phyloP scores from a whole-genome alignment of 2,888 invertebrate species.

The Cosmorhoe ocellata region DNA sequence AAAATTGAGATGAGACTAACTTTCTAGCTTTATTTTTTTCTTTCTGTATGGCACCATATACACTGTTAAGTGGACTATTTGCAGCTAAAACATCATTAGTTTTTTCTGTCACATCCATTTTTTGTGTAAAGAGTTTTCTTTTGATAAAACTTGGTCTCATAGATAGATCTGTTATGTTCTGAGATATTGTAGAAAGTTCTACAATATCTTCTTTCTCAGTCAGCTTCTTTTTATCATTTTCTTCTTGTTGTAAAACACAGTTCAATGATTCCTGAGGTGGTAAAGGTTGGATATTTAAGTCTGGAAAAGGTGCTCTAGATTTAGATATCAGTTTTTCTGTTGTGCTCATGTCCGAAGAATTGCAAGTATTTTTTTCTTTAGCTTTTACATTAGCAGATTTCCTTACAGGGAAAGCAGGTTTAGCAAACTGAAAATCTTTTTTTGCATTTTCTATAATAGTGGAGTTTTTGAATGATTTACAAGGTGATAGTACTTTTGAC shows the following conservation, averaged over 20 bases:
- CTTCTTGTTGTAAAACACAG: conserved; percentile 27
- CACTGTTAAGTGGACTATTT: conserved; percentile 57
- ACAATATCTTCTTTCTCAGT: conserved; percentile 25
- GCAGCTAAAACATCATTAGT: conserved; percentile 43
- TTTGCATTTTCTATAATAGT: conserved; percentile 28
- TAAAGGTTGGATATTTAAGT: conserved; percentile 23
- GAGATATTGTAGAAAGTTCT: conserved; percentile 19
- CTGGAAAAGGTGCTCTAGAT: conserved; percentile 41
- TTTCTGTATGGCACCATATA: conserved; percentile 48
- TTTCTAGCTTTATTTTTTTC: conserved; percentile 68
- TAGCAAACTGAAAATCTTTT: conserved; percentile 56
- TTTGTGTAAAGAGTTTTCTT: conserved; percentile 71
- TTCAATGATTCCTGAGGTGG: conserved; percentile 13
- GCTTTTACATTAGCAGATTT: conserved; percentile 40
- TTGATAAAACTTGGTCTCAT: conserved; percentile 72
- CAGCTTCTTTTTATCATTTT: conserved; percentile 23
- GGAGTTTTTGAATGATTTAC: conserved; percentile 23
- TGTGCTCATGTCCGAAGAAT: conserved; percentile 39
- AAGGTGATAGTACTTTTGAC: conserved; percentile 41
- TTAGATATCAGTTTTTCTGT: conserved; percentile 48
- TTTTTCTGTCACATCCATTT: conserved; percentile 58
- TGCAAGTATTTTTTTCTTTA: conserved; percentile 47
- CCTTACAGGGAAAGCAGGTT: conserved; percentile 52
- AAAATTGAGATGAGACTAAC: conserved; percentile 60
- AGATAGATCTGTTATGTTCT: conserved; percentile 49